Conservation (phyloP, 2,113 vertebrate species). For the Lophura nycthemera region DNA sequence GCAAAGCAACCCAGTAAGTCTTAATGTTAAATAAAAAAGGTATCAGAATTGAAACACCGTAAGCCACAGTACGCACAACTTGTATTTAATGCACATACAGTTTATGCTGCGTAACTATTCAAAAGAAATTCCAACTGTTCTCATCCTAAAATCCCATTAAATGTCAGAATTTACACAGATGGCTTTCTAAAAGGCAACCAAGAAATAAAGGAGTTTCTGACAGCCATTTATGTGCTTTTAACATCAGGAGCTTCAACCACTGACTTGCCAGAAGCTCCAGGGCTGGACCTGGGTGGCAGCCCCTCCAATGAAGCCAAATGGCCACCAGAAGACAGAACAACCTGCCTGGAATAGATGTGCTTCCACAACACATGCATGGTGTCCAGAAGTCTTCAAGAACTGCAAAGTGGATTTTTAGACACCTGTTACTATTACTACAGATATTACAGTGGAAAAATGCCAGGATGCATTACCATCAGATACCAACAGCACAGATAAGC, state of each 20-base stretch:
- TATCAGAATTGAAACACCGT: background rate
- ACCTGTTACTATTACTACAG: background rate
- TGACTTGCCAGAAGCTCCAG: background rate
- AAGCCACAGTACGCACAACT: background rate
- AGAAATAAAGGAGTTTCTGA: background rate
- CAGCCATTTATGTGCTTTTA: background rate
- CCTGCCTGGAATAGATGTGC: background rate
- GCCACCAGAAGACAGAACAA: rapidly evolving
- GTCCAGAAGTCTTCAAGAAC: background rate
- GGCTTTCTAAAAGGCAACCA: background rate
- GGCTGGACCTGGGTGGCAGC: background rate
- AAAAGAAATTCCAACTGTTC: background rate
- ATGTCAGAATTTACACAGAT: background rate
- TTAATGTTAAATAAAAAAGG: background rate
- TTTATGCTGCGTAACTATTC: background rate
- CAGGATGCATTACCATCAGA: background rate
- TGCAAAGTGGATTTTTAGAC: background rate
- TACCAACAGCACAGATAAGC: background rate
- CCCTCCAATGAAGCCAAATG: background rate
- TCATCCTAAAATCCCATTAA: background rate
- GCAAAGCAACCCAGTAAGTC: background rate
- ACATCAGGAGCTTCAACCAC: background rate
- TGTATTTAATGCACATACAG: background rate
- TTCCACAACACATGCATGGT: background rate
- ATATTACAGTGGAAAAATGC: background rate